Conservation (phyloP, 2,797 vertebrate genomes). For the Spinus pinus region DNA sequence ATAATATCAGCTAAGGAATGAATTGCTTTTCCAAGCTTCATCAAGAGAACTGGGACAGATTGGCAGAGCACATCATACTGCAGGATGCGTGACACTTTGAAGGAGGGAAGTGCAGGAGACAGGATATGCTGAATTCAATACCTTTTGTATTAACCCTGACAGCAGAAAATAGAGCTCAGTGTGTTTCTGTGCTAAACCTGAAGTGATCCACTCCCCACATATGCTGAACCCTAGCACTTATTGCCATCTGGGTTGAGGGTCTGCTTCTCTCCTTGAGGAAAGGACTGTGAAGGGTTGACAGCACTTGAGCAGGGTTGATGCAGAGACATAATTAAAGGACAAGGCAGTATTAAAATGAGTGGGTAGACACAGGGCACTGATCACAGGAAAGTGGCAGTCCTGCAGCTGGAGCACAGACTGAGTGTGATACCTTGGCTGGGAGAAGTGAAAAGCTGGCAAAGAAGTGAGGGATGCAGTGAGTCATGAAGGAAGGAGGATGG, state of each 20-base stretch:
- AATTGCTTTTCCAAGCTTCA: slow-evolving; percentile 12
- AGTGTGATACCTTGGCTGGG: background rate
- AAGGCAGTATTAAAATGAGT: background rate
- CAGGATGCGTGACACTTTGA: background rate
- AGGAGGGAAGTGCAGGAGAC: background rate
- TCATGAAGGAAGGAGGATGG: background rate
- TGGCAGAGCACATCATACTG: background rate
- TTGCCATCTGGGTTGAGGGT: background rate
- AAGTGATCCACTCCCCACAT: background rate
- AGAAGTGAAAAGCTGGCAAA: background rate
- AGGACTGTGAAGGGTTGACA: background rate
- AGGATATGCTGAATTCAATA: background rate
- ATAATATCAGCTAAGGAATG: background rate
- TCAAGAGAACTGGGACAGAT: background rate
- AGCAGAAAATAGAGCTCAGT: background rate
- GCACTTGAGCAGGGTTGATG: background rate
- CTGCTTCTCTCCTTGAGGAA: background rate
- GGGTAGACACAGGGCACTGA: background rate
- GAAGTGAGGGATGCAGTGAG: background rate
- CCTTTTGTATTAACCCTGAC: background rate
- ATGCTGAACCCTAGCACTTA: background rate
- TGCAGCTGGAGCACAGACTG: background rate
- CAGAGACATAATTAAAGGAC: background rate
- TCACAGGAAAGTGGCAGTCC: background rate
- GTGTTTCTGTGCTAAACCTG: background rate